Percentiles rank a stretch among this genome's conserved stretches.
phyloP scores from a whole-genome alignment of 2,888 invertebrate species.

The Colletes collaris region DNA sequence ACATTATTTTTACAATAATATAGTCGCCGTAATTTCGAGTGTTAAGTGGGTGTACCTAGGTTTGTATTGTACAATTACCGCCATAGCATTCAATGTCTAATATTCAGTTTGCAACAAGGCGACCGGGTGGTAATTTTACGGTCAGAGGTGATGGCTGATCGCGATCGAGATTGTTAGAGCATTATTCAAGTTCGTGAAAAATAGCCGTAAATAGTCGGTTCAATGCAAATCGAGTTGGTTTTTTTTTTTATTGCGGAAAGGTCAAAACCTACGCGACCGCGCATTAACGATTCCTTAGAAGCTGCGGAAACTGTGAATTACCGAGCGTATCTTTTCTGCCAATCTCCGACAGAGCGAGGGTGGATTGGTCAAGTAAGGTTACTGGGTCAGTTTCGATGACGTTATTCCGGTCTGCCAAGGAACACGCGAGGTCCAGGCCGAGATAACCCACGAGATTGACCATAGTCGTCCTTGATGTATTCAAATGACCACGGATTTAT shows the following conservation, averaged over 20 bases:
- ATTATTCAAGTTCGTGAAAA: conserved; percentile 12
- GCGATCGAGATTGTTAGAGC: conserved; percentile 17
- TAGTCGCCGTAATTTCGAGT: too few species aligned
- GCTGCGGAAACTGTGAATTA: conserved; percentile 54
- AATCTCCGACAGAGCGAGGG: conserved; percentile 46
- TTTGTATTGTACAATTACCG: too few species aligned
- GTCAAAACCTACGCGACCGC: conserved; percentile 14
- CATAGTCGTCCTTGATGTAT: conserved; percentile 69
- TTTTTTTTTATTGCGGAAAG: conserved; percentile 10
- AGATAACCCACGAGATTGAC: conserved; percentile 73
- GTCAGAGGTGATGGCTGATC: conserved; percentile 2
- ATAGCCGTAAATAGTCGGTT: conserved; percentile 2
- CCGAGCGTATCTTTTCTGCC: conserved; percentile 42
- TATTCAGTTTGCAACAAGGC: neutral
- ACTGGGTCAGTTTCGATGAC: conserved; percentile 78
- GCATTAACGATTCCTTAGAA: conserved; percentile 43
- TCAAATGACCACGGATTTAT: conserved; percentile 60
- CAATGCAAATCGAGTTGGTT: neutral
- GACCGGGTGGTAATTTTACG: conserved; percentile 7
- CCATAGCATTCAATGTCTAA: neutral
- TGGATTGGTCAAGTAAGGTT: conserved; percentile 77
- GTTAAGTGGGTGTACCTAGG: too few species aligned
- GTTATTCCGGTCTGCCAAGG: conserved; percentile 69
- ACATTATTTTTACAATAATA: too few species aligned
- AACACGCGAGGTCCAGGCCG: conserved; percentile 63